Conservation (phyloP, 2,797 vertebrate genomes). For the Molossus alvarezi region DNA sequence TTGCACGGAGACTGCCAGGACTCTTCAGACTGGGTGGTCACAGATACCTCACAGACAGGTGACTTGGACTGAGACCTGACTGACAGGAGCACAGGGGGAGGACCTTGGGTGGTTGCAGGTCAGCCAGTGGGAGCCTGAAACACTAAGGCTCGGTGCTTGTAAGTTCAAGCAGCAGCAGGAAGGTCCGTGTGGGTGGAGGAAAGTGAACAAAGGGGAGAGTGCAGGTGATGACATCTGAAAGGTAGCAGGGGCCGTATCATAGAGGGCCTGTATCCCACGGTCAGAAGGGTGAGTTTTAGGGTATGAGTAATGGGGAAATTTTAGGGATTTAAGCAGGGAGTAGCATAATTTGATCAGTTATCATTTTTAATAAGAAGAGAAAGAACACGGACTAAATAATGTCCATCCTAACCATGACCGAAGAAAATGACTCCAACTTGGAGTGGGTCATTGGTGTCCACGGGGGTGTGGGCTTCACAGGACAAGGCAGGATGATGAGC, state of each 20-base stretch:
- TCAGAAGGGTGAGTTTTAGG: not conserved
- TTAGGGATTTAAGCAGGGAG: not conserved
- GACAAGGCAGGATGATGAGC: not conserved
- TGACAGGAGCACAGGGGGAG: not conserved
- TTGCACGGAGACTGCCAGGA: not conserved
- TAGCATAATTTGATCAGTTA: not conserved
- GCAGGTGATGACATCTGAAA: not conserved
- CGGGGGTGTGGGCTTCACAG: rapidly evolving
- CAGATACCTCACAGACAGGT: not conserved
- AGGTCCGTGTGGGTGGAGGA: not conserved
- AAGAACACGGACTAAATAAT: not conserved
- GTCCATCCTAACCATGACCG: not conserved
- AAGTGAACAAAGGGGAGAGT: no score
- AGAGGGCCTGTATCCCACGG: not conserved
- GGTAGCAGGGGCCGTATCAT: not conserved
- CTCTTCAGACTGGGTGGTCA: not conserved
- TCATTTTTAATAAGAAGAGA: not conserved
- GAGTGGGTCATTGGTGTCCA: rapidly evolving
- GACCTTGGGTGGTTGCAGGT: not conserved
- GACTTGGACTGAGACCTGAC: not conserved
- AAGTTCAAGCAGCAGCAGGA: not conserved
- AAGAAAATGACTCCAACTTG: not conserved
- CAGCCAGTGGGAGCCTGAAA: not conserved
- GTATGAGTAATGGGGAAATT: not conserved
- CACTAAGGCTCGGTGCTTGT: not conserved